Evolutionary conservation across 2,888 invertebrate species (phyloP).

Genomic region (Cylindroiulus punctatus): DNA sequence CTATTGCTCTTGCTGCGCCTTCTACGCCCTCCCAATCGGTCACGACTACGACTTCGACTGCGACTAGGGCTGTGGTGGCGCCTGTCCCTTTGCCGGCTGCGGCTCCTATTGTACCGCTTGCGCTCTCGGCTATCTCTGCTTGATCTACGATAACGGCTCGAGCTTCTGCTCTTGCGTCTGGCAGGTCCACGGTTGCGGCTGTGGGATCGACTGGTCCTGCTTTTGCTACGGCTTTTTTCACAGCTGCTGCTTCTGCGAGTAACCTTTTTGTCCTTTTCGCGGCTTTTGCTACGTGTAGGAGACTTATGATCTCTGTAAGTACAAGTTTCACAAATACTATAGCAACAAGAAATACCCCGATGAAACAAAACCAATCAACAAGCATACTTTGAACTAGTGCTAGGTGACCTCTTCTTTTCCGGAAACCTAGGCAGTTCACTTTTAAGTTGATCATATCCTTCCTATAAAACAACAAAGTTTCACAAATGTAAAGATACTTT

Average conservation of each 20-base stretch:
- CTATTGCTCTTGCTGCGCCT: conserved; percentile 52
- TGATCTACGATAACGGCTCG: background rate
- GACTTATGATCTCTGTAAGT: conserved; percentile 49
- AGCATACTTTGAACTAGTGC: conserved; percentile 49
- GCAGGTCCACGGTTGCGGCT: conserved; percentile 46
- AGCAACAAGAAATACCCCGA: background rate
- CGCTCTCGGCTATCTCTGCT: conserved; percentile 23
- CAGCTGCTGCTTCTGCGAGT: conserved; percentile 45
- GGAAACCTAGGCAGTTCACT: background rate
- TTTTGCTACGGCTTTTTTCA: conserved; percentile 49
- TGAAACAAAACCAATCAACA: background rate
- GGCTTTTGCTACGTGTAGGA: conserved; percentile 44
- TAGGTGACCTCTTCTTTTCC: conserved; percentile 42
- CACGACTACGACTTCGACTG: conserved; percentile 52
- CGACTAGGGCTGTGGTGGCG: conserved; percentile 51
- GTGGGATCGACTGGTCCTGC: conserved; percentile 44
- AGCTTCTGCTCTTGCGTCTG: background rate
- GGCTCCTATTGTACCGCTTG: conserved; percentile 52
- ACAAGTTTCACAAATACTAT: background rate
- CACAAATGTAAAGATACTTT: too few relatives aligned
- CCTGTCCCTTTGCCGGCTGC: conserved; percentile 44
- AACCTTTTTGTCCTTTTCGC: background rate
- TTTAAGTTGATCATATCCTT: background rate
- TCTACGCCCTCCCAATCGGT: conserved; percentile 19
- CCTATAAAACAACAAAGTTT: conserved; percentile 42